Base-by-base conservation (phyloP, 2,888 invertebrate genomes). In the Hipparchia sbordonii region DNA sequence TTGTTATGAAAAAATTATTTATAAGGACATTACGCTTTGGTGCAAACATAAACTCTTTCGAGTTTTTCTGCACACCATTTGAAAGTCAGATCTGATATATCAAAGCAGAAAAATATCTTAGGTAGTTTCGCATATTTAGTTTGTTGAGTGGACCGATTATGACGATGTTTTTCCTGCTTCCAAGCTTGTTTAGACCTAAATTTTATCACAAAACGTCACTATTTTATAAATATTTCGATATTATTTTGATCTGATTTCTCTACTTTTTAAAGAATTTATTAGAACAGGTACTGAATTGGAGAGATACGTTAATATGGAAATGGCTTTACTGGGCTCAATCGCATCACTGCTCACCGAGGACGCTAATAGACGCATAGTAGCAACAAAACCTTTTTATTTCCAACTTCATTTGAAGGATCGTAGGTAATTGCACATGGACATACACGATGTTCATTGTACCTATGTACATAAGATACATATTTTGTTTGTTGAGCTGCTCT, bases 361-460 rank as follows among this genome's bases (percentile, higher is more conserved):
- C 80, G 80, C 79, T 85, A 65, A 85, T 84, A 84, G 82, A 77
- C 81, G 77, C 80, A 86, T 85, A 84, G 85, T 82, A 87, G 87
- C 85, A 74, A 77, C 77, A 77, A 74, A 72, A 71, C 72, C 13
- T 72, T 78, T 81, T 80, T 80, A 76, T 80, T 83, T 62, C 68
- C 62, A 66, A 45, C 66, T 70, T 71, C 13, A 62, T 72, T 74
- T 57, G 52, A 45, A 72, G 59, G 45, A 52, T 62, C 56, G 56
- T 70, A 23, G 23, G 23, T 23, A 70, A 63, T 63, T 70, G 62
- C 63, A 10, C 12, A 57, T 48, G 54, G n/a, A 61, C 63, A 63
- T 51, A 39, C 6, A 48, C 8, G 8, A 48, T 45, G 33, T 39
- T 10, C 13, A 63, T 63, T 8, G 23, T 66, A 52, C 4, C 3